Base-by-base conservation (phyloP, 2,797 vertebrate species). In the Erethizon dorsatum region DNA sequence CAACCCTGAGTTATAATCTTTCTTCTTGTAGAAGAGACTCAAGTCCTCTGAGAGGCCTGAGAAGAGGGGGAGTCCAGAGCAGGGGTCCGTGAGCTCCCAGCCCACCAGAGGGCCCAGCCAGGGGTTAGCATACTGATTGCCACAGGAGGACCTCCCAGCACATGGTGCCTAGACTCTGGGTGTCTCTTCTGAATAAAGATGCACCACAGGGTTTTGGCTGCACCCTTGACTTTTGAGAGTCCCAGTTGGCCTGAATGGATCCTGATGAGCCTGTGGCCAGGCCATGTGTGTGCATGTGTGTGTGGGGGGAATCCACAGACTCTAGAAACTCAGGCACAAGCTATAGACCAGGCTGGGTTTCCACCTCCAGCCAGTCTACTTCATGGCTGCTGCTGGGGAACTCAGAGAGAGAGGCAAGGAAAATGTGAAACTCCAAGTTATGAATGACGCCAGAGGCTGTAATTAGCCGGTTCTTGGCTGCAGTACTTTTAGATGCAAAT, bases 401-500 rank as follows among this genome's bases (percentile, higher is more conserved):
- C 1, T 1, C 14, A 0, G 71, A 50, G 73, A 83, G 47, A 31
- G 41, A 88, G 71, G 65, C 77, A 94, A 89, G 77, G 83, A 57
- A 24, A 37, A 96, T 2, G 47, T 18, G 31, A 93, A 82, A 93
- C 0, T 18, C 88, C 31, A 52, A 93, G 65, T 96, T 96, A 90
- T 87, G 83, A 97, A 96, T 97, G 97, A 97, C 87, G 96, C 83
- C 61, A 88, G 91, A 97, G 89, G 94, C 95, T 98, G 92, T 88
- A 95, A 97, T 96, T 96, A 97, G 80, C 87, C 84, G 52, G 18
- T 87, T 95, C 96, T 97, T 54, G 0, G 95, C 50, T 95, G 91
- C 71, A 94, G 7, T 98, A 97, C 97, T 97, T 98, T 97, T 97
- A 97, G 97, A 94, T 31, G 85, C 92, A 97, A 97, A 96, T 96